Evolutionary conservation across 1,140 invertebrate species (phyloP).

Genomic region (Plutomurus gul): DNA sequence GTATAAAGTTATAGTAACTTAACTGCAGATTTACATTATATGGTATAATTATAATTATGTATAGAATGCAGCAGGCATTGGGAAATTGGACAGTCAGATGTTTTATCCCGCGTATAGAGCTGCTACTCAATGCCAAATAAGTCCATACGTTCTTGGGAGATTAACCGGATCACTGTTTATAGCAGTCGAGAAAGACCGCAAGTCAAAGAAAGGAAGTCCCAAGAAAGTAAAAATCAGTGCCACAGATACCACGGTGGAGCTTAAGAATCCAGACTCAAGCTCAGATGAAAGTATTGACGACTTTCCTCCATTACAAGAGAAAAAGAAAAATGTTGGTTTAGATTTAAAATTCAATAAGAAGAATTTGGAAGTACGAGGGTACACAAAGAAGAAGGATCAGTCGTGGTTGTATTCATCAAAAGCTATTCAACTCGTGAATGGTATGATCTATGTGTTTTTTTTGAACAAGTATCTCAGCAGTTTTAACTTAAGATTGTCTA

Average conservation of each 20-base stretch:
- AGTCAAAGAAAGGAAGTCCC: not conserved
- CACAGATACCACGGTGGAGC: not conserved
- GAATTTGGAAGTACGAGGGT: conserved; percentile 74
- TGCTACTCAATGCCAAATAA: conserved; percentile 67
- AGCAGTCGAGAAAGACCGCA: conserved; percentile 39
- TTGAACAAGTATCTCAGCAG: not conserved
- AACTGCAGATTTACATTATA: not conserved
- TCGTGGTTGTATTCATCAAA: conserved; percentile 83
- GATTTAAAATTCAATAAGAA: conserved; percentile 88
- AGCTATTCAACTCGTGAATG: conserved; percentile 69
- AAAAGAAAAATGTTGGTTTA: conserved; percentile 81
- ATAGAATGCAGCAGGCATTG: not conserved
- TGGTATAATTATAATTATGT: too few species aligned
- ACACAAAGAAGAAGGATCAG: conserved; percentile 70
- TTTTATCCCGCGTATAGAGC: conserved; percentile 53
- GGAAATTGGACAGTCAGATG: not conserved
- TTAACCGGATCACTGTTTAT: conserved; percentile 80
- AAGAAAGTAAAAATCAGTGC: not conserved
- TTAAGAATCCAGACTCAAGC: not conserved
- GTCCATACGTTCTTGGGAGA: conserved; percentile 72
- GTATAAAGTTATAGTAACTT: not conserved
- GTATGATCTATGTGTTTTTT: conserved; percentile 20
- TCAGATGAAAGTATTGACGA: conserved; percentile 36
- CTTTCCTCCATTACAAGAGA: conserved; percentile 54
- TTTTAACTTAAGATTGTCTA: too few species aligned